Percentiles rank a stretch among this genome's conserved stretches.
phyloP scores from a whole-genome alignment of 2,888 invertebrate genomes.

The Cerceris rybyensis region DNA sequence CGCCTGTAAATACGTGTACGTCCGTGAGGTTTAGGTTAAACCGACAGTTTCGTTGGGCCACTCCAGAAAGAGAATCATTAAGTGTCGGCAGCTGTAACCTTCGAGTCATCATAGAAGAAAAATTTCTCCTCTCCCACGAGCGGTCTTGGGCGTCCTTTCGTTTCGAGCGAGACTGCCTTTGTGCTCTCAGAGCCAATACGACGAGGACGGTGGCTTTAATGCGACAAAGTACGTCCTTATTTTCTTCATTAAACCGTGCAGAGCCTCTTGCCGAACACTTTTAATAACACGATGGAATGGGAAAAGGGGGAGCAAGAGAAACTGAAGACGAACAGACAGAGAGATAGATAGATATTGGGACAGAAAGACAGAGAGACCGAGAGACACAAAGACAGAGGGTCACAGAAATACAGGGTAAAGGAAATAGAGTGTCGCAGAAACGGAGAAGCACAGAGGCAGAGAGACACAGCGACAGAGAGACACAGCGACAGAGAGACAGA shows the following conservation, averaged over 20 bases:
- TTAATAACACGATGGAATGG: neutral
- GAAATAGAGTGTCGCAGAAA: no score
- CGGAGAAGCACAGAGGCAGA: no score
- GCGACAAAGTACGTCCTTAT: slow-evolving; percentile 20
- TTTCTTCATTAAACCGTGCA: slow-evolving; percentile 19
- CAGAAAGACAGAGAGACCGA: no score
- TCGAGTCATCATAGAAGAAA: slow-evolving; percentile 28
- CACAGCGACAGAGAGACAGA: no score
- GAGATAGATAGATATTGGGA: no score
- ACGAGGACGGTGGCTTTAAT: slow-evolving; percentile 18
- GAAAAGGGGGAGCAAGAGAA: neutral
- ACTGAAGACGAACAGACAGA: no score
- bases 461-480: no score
- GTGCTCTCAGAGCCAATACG: slow-evolving; percentile 14
- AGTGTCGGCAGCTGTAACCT: slow-evolving; percentile 41
- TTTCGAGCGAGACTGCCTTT: slow-evolving; percentile 24
- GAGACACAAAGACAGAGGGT: no score
- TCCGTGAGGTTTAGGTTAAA: no score
- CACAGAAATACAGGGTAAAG: no score
- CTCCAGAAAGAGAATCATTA: slow-evolving; percentile 16
- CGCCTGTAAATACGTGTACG: no score
- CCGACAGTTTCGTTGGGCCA: neutral
- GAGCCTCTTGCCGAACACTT: neutral
- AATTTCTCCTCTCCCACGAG: slow-evolving; percentile 12
- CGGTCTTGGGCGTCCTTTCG: slow-evolving; percentile 9